Percentiles rank a stretch among this genome's conserved stretches.
phyloP scores from a whole-genome alignment of 2,888 invertebrate genomes.

The Metallyticus violacea region DNA sequence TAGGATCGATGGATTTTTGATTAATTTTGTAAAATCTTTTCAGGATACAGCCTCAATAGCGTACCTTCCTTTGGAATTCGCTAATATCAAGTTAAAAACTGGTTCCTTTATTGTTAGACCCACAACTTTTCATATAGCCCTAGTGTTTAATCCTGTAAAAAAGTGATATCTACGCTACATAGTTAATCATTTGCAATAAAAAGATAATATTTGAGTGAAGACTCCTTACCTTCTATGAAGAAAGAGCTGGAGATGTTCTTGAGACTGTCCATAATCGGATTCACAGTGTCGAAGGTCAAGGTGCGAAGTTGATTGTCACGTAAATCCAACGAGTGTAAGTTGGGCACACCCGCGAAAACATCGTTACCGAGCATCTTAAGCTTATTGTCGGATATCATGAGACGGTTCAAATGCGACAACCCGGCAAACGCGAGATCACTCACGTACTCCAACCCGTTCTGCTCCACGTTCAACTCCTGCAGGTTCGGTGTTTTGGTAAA shows the following conservation, averaged over 20 bases:
- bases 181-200: no score
- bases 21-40: no score
- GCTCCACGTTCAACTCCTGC: conserved; percentile 61
- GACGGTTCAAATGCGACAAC: conserved; percentile 65
- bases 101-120: no score
- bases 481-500: conserved; percentile 76
- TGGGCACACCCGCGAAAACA: conserved; percentile 69
- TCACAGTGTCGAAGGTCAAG: conserved; percentile 71
- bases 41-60: no score
- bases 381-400: conserved; percentile 74
- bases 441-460: conserved; percentile 59
- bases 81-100: no score
- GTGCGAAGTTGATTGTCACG: conserved; percentile 74
- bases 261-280: conserved; percentile 75
- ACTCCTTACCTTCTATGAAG: conserved; percentile 74
- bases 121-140: no score
- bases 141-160: no score
- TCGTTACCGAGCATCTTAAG: conserved; percentile 68
- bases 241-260: conserved; percentile 72
- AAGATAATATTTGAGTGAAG: no score
- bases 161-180: no score
- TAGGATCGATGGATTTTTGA: no score
- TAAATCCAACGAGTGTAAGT: conserved; percentile 70
- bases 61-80: no score
- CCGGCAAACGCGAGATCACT: conserved; percentile 76